phyloP scores from a whole-genome alignment of 2,113 vertebrate species.

The Sardina pilchardus region DNA sequence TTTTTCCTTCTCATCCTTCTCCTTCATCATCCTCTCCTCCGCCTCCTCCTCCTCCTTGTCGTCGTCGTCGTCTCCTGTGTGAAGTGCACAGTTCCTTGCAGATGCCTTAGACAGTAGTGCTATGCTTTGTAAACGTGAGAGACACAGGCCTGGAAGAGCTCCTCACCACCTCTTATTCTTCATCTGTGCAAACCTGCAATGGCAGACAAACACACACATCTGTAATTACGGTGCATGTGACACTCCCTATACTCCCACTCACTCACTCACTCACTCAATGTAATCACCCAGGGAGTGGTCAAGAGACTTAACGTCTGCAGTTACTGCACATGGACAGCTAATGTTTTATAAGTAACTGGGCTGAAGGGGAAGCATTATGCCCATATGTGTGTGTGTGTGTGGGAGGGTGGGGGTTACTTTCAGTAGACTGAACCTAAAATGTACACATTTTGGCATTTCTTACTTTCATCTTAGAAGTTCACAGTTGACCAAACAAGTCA shows the following conservation, averaged over 20 bases:
- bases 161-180: constrained; percentile 81
- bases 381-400: no score
- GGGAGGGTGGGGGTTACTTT: no score
- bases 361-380: no score
- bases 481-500: no score
- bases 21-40: neutral
- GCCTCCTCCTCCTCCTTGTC: neutral
- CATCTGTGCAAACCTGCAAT: constrained; percentile 94
- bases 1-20: neutral
- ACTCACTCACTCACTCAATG: neutral
- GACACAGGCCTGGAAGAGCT: constrained; percentile 38
- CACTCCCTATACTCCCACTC: neutral
- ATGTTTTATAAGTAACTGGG: no score
- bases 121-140: constrained; percentile 71
- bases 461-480: no score
- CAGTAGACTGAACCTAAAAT: no score
- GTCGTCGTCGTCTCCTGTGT: neutral
- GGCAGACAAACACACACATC: constrained; percentile 19
- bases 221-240: neutral
- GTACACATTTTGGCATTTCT: no score
- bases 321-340: neutral
- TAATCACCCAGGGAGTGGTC: neutral
- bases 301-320: no score
- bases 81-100: constrained; percentile 70
- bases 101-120: constrained; percentile 92